Conservation (phyloP, 1,140 invertebrate genomes). For the Drosophila kikkawai region DNA sequence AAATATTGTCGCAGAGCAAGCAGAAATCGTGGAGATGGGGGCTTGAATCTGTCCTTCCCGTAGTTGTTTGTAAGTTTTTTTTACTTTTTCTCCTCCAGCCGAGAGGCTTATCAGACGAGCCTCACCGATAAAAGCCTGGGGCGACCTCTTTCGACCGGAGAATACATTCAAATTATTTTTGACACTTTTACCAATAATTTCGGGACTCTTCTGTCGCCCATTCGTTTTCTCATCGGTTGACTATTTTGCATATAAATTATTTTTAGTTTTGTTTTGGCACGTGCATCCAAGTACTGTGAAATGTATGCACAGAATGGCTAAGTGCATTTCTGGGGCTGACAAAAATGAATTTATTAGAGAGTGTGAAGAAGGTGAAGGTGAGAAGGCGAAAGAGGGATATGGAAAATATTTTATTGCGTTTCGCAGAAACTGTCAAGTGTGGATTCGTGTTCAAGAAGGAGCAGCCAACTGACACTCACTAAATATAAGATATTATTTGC, state of each 20-base stretch:
- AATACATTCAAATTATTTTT: conserved; percentile 50
- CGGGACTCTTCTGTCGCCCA: conserved; percentile 34
- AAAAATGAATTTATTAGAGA: conserved; percentile 63
- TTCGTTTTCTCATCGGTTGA: background rate
- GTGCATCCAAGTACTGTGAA: conserved; percentile 41
- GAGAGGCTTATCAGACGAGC: conserved; percentile 57
- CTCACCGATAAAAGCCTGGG: conserved; percentile 26
- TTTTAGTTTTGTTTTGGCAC: conserved; percentile 37
- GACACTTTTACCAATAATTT: conserved; percentile 50
- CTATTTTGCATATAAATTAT: conserved; percentile 54
- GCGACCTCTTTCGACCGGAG: background rate
- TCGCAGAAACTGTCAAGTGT: conserved; percentile 57
- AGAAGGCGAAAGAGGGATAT: background rate
- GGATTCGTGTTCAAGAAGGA: conserved; percentile 53
- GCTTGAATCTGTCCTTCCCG: conserved; percentile 18
- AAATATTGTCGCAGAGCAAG: conserved; percentile 75
- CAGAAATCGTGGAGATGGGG: conserved; percentile 45
- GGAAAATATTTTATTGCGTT: conserved; percentile 46
- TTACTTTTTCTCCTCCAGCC: conserved; percentile 9
- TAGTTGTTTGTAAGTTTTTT: conserved; percentile 55
- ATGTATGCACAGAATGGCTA: conserved; percentile 23
- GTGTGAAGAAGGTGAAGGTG: conserved; percentile 11
- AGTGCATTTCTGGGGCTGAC: conserved; percentile 54
- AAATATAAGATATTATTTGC: conserved; percentile 26
- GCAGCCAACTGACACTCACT: conserved; percentile 16